Evolutionary conservation across 2,113 vertebrate species (phyloP).

Genomic region (Nothoprocta pentlandii): DNA sequence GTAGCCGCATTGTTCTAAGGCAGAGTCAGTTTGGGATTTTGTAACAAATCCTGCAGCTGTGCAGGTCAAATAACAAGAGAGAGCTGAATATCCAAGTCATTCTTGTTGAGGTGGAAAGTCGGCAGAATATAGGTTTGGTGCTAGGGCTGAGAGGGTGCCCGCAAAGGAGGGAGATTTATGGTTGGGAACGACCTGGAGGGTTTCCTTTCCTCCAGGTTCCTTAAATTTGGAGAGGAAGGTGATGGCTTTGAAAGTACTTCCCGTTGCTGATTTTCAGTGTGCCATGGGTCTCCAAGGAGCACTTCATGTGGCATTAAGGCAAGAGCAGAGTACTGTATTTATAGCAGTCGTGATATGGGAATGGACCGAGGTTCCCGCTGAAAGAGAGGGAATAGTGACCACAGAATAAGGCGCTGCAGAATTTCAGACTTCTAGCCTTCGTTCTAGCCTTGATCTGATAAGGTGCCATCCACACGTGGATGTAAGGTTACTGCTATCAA

Average conservation of each 20-base stretch:
- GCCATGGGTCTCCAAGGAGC: not conserved
- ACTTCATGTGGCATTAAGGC: not conserved
- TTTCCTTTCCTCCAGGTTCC: not conserved
- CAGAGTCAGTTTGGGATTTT: not conserved
- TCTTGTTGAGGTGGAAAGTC: not conserved
- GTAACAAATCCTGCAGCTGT: not conserved
- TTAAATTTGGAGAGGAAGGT: not conserved
- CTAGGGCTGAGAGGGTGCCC: not conserved
- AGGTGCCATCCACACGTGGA: not conserved
- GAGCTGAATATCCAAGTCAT: not conserved
- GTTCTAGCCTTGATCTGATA: not conserved
- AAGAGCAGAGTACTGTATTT: not conserved
- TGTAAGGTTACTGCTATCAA: slow-evolving; percentile 7
- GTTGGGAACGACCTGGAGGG: slow-evolving; percentile 29
- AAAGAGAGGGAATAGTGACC: not conserved
- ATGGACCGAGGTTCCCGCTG: not conserved
- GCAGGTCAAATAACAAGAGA: not conserved
- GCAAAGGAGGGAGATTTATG: not conserved
- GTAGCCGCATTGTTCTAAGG: not conserved
- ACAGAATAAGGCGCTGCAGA: not conserved
- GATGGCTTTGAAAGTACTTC: not conserved
- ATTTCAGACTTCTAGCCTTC: not conserved
- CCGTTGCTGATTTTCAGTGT: not conserved
- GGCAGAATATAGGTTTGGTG: not conserved
- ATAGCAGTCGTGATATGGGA: not conserved